A percentile compares a stretch with the other conserved stretches of the same genome.
Evolutionary conservation across 2,113 vertebrate species (phyloP).

Genomic region (Ceyx cyanopectus): DNA sequence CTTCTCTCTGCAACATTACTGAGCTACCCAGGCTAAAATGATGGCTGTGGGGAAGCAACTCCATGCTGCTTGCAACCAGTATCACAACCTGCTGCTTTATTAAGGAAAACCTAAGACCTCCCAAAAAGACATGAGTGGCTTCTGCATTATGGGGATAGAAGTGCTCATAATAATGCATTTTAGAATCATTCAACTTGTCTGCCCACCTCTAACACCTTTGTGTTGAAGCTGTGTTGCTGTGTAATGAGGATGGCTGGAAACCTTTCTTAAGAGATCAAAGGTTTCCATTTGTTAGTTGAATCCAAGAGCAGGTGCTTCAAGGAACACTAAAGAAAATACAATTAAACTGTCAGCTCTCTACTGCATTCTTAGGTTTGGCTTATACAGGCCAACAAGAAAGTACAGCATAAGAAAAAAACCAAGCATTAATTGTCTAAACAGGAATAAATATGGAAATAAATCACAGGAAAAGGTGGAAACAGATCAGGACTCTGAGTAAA

Average conservation of each 20-base stretch:
- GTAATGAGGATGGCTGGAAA: background rate
- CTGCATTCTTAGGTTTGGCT: background rate
- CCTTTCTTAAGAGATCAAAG: background rate
- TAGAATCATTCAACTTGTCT: background rate
- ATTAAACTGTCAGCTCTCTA: background rate
- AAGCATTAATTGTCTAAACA: background rate
- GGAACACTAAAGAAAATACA: background rate
- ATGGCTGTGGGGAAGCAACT: background rate
- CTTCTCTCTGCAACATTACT: background rate
- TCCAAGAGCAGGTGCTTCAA: background rate
- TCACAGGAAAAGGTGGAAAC: background rate
- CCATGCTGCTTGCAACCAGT: background rate
- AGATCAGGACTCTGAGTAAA: background rate
- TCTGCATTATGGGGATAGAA: background rate
- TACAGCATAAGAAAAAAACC: background rate
- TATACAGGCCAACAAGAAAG: background rate
- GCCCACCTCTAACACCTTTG: background rate
- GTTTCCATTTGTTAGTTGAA: background rate
- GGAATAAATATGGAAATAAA: background rate
- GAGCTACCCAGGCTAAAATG: background rate
- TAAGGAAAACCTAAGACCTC: background rate
- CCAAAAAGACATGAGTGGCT: background rate
- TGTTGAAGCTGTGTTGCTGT: background rate
- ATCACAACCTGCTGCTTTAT: background rate
- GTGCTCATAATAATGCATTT: background rate